Percentiles rank a stretch among this genome's conserved stretches.
These are phyloP conservation scores for Idaea dimidiata DNA, from an alignment of 2,888 invertebrate genomes.

Conservation along the genomic window DNA sequence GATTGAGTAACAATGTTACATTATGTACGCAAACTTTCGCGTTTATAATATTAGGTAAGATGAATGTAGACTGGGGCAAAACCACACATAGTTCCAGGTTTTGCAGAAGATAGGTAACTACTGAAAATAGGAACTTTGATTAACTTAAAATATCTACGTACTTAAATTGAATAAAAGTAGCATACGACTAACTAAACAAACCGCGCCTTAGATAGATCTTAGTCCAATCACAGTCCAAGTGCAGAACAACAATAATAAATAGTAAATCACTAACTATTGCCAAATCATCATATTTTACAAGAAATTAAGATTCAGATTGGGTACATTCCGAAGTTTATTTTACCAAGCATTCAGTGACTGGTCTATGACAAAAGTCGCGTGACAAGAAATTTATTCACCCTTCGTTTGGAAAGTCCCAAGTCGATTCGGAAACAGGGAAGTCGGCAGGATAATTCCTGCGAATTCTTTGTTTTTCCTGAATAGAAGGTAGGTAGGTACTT, in stretches of 20 bases:
- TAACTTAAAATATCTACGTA: no score
- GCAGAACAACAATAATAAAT: background rate
- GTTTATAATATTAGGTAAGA: no score
- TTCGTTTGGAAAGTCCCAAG: background rate
- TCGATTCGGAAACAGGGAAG: background rate
- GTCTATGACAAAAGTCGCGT: background rate
- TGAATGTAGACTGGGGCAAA: no score
- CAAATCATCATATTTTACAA: background rate
- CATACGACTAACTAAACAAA: no score
- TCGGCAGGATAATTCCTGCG: background rate
- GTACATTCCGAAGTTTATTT: background rate
- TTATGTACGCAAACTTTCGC: no score
- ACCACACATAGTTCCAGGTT: no score
- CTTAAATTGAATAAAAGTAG: no score
- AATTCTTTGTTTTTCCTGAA: background rate
- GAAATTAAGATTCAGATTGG: background rate
- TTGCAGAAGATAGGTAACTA: no score
- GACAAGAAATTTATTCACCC: background rate
- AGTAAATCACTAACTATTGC: background rate
- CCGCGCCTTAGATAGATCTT: no score
- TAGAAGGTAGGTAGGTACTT: background rate
- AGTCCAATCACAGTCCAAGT: no score
- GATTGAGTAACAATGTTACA: no score
- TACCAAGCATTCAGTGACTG: background rate
- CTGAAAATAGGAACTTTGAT: no score